These are phyloP conservation scores for Nymphalis polychloros DNA, from an alignment of 2,888 invertebrate genomes.

Conservation along the genomic window DNA sequence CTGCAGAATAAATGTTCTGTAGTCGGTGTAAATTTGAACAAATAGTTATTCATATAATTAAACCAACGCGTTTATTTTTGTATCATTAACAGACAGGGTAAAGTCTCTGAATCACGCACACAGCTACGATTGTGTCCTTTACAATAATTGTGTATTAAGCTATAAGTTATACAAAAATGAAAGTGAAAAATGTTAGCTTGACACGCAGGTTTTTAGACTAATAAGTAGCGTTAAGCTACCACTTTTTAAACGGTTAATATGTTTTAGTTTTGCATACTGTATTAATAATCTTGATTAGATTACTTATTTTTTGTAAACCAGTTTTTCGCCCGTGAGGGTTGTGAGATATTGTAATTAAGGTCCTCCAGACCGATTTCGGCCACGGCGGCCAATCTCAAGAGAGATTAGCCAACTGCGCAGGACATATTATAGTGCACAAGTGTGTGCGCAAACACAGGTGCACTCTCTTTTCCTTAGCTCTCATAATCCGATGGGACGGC, in stretches of 20 bases:
- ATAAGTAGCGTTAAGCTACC: conserved; percentile 50
- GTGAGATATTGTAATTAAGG: no score
- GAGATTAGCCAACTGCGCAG: no score
- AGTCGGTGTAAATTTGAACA: background rate
- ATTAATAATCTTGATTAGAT: background rate
- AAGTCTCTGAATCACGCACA: conserved; percentile 67
- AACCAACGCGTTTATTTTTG: conserved; percentile 1
- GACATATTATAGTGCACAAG: no score
- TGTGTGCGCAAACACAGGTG: no score
- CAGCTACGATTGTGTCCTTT: conserved; percentile 50
- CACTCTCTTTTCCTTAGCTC: no score
- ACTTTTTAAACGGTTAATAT: conserved; percentile 10
- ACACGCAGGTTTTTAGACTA: conserved; percentile 74
- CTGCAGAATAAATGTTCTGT: no score
- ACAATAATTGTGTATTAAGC: conserved; percentile 67
- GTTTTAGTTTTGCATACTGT: background rate
- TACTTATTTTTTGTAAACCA: no score
- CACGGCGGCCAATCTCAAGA: no score
- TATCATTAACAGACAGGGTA: conserved; percentile 38
- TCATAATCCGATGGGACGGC: no score
- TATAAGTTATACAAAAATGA: conserved; percentile 76
- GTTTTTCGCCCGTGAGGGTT: no score
- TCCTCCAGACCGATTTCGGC: no score
- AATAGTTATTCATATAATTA: background rate
- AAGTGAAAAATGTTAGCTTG: conserved; percentile 70